A percentile compares a stretch with the other conserved stretches of the same genome.
These are phyloP conservation scores for Pan paniscus DNA, from an alignment of 2,113 vertebrate species.

Conservation along the genomic window DNA sequence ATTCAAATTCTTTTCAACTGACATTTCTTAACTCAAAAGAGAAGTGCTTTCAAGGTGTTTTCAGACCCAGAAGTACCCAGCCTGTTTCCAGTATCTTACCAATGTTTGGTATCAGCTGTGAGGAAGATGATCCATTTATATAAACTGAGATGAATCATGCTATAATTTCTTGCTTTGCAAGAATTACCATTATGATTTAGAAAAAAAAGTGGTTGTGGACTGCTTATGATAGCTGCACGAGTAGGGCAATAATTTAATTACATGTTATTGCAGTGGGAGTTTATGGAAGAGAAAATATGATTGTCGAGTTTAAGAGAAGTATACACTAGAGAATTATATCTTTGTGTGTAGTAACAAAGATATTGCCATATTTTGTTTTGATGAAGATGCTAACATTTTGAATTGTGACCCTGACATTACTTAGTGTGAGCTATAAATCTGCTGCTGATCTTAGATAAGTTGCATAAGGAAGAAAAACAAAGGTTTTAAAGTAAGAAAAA, in stretches of 20 bases:
- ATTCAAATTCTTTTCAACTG: background rate
- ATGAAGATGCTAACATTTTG: conserved; percentile 1
- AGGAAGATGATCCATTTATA: background rate
- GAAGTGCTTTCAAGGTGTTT: background rate
- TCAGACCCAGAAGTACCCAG: background rate
- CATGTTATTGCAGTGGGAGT: conserved; percentile 24
- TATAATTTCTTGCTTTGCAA: conserved; percentile 2
- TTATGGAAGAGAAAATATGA: conserved; percentile 36
- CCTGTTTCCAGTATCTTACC: background rate
- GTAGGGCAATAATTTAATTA: conserved; percentile 14
- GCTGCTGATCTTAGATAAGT: background rate
- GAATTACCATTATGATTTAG: conserved; percentile 1
- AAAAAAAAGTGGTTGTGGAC: background rate
- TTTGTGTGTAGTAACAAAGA: conserved; percentile 19
- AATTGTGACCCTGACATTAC: background rate
- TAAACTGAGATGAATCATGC: conserved; percentile 14
- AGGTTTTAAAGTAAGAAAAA: no score
- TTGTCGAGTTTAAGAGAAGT: background rate
- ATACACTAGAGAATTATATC: background rate
- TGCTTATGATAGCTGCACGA: background rate
- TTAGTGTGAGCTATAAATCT: background rate
- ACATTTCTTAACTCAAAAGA: conserved; percentile 20
- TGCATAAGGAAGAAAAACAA: no score
- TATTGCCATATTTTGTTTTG: background rate
- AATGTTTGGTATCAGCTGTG: background rate